Base-by-base conservation (phyloP, 37 sponge, comb jelly and placozoan species). In the Geodia barretti region DNA sequence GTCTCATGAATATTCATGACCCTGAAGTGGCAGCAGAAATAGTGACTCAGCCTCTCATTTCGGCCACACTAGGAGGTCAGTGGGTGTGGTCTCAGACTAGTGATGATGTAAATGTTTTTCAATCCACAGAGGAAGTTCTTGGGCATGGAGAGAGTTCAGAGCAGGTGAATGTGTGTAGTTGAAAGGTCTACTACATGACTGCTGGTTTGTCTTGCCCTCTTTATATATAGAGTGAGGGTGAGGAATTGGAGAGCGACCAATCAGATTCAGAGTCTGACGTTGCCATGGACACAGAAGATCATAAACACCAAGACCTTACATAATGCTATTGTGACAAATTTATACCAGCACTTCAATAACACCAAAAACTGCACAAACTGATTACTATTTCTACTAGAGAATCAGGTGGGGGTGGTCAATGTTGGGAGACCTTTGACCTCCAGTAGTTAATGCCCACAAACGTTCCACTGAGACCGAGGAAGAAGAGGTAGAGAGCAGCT, bases 371-470 rank as follows among this genome's bases (percentile, higher is more conserved):
- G n/a, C n/a, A n/a, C n/a, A n/a, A n/a, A n/a, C n/a, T n/a, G n/a
- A n/a, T n/a, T n/a, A n/a, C n/a, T n/a, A n/a, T n/a, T n/a, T n/a
- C n/a, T n/a, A n/a, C n/a, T n/a, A n/a, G n/a, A n/a, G n/a, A n/a
- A n/a, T n/a, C n/a, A n/a, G n/a, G n/a, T n/a, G n/a, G n/a, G 54
- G 14, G 7, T 47, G 54, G 54, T 47, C 14, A 47, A 14, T 7
- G 14, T 47, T 47, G 54, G 54, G 54, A 7, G 9, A 17, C 19
- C 41, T 64, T 77, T 36, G 39, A 1, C 29, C 87, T 86, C 75
- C 73, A 74, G 37, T 80, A 39, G 38, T 86, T 86, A 60, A 86
- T 66, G 4, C 21, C 76, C 0, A 86, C 24, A 65, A 86, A 79
- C 1, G 75, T 25, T 7, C 69, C 74, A 14, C 80, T 79, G 35